These are phyloP conservation scores for Apoderus coryli DNA, from an alignment of 2,888 invertebrate genomes.

Conservation along the genomic window DNA sequence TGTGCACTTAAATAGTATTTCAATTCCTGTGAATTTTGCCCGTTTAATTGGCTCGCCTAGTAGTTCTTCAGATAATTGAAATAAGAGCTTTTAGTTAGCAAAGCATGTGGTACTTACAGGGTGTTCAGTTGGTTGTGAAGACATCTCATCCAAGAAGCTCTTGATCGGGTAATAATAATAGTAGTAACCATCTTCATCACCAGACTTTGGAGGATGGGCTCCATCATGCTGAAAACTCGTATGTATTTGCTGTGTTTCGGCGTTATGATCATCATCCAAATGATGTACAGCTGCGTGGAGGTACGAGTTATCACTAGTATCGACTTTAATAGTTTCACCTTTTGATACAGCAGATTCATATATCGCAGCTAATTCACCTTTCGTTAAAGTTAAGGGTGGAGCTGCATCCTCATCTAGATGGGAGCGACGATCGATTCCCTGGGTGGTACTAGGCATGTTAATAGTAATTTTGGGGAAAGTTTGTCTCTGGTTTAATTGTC, in stretches of 20 bases:
- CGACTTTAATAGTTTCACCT: conserved; percentile 27
- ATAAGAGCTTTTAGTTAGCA: too few relatives aligned
- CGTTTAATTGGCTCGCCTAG: too few relatives aligned
- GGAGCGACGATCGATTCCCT: neutral
- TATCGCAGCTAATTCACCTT: conserved; percentile 33
- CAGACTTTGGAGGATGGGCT: conserved; percentile 4
- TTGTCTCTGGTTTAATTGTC: conserved; percentile 22
- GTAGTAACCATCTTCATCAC: conserved; percentile 29
- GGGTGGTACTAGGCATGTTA: too few relatives aligned
- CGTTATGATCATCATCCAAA: conserved; percentile 19
- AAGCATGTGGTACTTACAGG: too few relatives aligned
- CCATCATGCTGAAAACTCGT: neutral
- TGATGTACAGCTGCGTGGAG: conserved; percentile 30
- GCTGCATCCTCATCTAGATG: conserved; percentile 13
- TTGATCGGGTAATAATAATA: conserved; percentile 41
- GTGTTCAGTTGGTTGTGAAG: too few relatives aligned
- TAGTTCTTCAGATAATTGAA: too few relatives aligned
- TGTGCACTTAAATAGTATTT: too few relatives aligned
- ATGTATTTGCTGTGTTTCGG: conserved; percentile 5
- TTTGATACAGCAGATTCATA: conserved; percentile 34
- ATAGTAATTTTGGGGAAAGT: too few relatives aligned
- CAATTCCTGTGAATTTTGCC: too few relatives aligned
- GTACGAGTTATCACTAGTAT: conserved; percentile 22
- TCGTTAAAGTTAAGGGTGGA: conserved; percentile 23
- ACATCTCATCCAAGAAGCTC: conserved; percentile 32